phyloP scores from a whole-genome alignment of 1,140 invertebrate species.

The Ridgeia piscesae region DNA sequence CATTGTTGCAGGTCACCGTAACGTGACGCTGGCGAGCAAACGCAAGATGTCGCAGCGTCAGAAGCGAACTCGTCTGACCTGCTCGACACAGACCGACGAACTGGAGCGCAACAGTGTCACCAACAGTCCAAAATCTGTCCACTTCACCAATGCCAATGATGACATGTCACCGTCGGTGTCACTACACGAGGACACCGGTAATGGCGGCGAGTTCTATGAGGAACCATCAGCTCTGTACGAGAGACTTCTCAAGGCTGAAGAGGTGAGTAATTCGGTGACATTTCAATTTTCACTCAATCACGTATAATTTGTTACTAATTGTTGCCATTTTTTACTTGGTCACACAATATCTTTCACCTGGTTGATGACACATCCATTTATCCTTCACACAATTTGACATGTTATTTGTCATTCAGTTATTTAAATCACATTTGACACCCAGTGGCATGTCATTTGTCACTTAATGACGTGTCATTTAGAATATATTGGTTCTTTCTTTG shows the following conservation, averaged over 20 bases:
- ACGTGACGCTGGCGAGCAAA: slow-evolving; percentile 49
- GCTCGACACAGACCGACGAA: slow-evolving; percentile 49
- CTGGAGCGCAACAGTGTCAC: neutral
- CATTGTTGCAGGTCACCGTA: slow-evolving; percentile 33
- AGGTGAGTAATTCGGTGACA: neutral
- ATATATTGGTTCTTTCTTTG: too few species aligned
- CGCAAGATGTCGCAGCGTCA: slow-evolving; percentile 54
- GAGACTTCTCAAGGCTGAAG: slow-evolving; percentile 37
- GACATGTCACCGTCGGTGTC: neutral
- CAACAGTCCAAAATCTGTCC: slow-evolving; percentile 11
- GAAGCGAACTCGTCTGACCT: slow-evolving; percentile 38
- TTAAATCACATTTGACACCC: neutral
- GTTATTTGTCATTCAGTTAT: neutral
- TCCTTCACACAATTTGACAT: slow-evolving; percentile 10
- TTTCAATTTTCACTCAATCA: too few species aligned
- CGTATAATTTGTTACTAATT: too few species aligned
- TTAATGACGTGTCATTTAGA: neutral
- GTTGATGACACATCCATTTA: neutral
- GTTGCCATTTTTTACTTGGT: too few species aligned
- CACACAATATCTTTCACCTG: too few species aligned
- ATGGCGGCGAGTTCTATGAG: slow-evolving; percentile 50
- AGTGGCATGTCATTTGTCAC: too few species aligned
- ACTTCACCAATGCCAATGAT: neutral
- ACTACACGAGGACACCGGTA: neutral
- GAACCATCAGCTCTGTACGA: slow-evolving; percentile 47